These are phyloP conservation scores for Falcunculus frontatus DNA, from an alignment of 2,113 vertebrate genomes.

Conservation along the genomic window DNA sequence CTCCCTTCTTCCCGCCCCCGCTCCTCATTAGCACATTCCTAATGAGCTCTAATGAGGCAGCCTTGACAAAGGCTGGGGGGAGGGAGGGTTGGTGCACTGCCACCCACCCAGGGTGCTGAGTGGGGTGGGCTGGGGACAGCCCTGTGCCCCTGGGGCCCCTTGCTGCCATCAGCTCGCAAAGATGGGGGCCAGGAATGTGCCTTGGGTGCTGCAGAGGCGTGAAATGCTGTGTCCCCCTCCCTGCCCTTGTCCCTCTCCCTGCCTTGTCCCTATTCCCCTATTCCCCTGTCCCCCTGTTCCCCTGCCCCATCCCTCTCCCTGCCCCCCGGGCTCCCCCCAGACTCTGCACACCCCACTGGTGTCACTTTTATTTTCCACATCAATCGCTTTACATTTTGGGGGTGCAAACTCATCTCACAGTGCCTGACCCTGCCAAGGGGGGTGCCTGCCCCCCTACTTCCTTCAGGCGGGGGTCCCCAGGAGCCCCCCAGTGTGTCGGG, in stretches of 20 bases:
- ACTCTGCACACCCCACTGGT: not conserved
- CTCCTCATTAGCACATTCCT: not conserved
- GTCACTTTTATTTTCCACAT: not conserved
- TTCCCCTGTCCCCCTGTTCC: not conserved
- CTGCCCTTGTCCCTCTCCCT: not conserved
- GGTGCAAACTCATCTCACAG: not conserved
- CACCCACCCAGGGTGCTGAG: not conserved
- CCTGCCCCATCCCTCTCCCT: not conserved
- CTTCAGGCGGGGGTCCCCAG: not conserved
- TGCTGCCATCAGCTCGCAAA: rapidly evolving
- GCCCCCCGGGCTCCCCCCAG: not conserved
- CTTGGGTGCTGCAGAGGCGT: not conserved
- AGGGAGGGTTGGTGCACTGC: not conserved
- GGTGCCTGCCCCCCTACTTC: not conserved
- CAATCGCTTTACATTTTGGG: not conserved
- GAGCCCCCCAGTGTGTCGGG: not conserved
- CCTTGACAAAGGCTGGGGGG: not conserved
- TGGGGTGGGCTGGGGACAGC: not conserved
- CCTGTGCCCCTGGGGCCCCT: not conserved
- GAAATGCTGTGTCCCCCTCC: not conserved
- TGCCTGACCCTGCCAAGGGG: not conserved
- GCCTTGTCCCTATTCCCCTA: not conserved
- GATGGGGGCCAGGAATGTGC: not conserved
- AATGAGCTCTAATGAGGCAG: not conserved
- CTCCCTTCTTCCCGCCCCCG: not conserved